Conservation (phyloP, 2,113 vertebrate species). For the Cyprinodon brontotheroides region DNA sequence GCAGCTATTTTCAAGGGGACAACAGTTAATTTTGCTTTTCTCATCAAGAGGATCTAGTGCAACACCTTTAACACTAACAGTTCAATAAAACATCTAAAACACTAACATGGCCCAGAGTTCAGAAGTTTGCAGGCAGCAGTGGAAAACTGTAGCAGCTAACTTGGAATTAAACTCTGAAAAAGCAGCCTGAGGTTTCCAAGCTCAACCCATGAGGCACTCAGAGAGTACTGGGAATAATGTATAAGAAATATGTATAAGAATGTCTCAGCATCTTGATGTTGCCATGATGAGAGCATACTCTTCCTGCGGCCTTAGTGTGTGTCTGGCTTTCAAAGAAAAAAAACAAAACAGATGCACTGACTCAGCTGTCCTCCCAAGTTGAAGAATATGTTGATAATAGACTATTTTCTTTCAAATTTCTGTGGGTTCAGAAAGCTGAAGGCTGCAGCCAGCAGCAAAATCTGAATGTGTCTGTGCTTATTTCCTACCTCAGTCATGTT, state of each 20-base stretch:
- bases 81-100: not conserved
- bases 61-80: not conserved
- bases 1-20: not conserved
- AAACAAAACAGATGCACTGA: not conserved
- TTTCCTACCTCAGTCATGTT: not conserved
- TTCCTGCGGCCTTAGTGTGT: not conserved
- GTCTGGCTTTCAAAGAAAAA: not conserved
- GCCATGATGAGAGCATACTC: slow-evolving; percentile 12
- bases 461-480: not conserved
- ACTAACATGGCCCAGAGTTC: not conserved
- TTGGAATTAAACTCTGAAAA: not conserved
- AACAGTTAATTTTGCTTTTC: not conserved
- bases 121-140: not conserved
- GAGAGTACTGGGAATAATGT: too few species aligned
- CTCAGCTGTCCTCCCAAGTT: not conserved
- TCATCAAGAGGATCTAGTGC: not conserved
- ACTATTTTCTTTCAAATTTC: not conserved
- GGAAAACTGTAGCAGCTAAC: not conserved
- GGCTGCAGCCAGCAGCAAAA: not conserved
- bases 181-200: not conserved
- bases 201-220: not conserved
- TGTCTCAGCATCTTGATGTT: slow-evolving; percentile 13
- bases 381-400: not conserved
- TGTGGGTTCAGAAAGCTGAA: too few species aligned
- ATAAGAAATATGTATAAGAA: too few species aligned